Base-by-base conservation (phyloP, 2,888 invertebrate species). In the Andrena flavipes region DNA sequence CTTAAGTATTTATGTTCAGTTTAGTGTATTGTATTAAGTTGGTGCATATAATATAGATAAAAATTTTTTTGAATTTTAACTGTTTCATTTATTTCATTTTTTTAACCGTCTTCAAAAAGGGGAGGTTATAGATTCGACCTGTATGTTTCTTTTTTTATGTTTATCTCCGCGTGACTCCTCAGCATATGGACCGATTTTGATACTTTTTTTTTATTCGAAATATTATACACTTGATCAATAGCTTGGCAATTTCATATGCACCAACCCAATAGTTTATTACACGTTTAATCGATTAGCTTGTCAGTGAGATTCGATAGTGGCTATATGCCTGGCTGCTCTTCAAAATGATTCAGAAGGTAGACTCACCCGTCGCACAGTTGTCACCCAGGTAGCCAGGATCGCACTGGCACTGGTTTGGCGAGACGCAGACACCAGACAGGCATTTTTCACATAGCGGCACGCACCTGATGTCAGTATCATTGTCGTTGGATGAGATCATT, bases 361-460 rank as follows among this genome's bases (percentile, higher is more conserved):
- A 90, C 92, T 92, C 94, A 96, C 96, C 95, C 92, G 95, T 94
- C 49, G 95, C 94, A 92, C 97, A 97, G 73, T 94, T 93, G 16
- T 93, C 93, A 60, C 96, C 97, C 16, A 95, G 95, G 91, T 95
- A 96, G 63, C 97, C 97, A 51, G 95, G 93, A 20, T 95, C 94
- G 91, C 97, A 97, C 26, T 95, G 94, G 78, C 96, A 96, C 67
- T 85, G 90, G 79, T 95, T 94, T 2, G 95, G 94, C 1, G 95
- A 95, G 5, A 95, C 94, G 90, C 97, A 97, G 20, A 95, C 94
- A 10, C 96, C 96, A 95, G 75, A 82, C 23, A 92, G 82, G 86
- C 95, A 95, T 13, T 93, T 91, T 59, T 94, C 92, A 71, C 94
- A 93, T 78, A 94, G 94, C 23, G 94, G 93, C 30, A 93, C 84